phyloP scores from a whole-genome alignment of 2,888 invertebrate genomes.

The Nemapogon koenigi region DNA sequence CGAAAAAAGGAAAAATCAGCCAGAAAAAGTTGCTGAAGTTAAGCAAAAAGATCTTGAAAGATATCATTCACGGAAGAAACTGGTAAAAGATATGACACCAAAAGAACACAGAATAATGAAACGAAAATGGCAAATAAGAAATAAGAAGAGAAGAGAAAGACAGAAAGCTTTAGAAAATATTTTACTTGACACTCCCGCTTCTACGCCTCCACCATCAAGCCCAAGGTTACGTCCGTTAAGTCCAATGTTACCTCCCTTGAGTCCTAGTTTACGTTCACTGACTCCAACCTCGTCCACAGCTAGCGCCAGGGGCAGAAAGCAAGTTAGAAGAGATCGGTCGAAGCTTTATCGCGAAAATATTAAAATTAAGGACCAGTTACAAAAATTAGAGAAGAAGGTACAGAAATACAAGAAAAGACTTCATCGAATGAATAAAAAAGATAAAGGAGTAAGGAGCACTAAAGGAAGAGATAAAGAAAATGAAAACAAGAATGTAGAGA shows the following conservation, averaged over 20 bases:
- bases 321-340: constrained; percentile 1
- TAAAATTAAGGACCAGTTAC: constrained; percentile 1
- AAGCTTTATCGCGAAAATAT: constrained; percentile 3
- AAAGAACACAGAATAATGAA: constrained; percentile 18
- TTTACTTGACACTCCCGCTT: constrained; percentile 4
- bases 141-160: constrained; percentile 2
- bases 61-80: constrained; percentile 19
- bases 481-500: too few species aligned
- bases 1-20: constrained; percentile 18
- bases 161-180: constrained; percentile 4
- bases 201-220: neutral
- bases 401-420: constrained; percentile 6
- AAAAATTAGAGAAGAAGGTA: constrained; percentile 1
- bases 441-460: too few species aligned
- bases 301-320: constrained; percentile 4
- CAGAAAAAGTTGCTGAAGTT: constrained; percentile 19
- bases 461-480: too few species aligned
- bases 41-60: constrained; percentile 19
- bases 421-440: too few species aligned
- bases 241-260: neutral
- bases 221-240: neutral
- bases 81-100: constrained; percentile 19
- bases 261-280: neutral
- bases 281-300: constrained; percentile 4
- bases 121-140: constrained; percentile 14